phyloP scores from a whole-genome alignment of 2,888 invertebrate species.

The Monoplex corrugatus region DNA sequence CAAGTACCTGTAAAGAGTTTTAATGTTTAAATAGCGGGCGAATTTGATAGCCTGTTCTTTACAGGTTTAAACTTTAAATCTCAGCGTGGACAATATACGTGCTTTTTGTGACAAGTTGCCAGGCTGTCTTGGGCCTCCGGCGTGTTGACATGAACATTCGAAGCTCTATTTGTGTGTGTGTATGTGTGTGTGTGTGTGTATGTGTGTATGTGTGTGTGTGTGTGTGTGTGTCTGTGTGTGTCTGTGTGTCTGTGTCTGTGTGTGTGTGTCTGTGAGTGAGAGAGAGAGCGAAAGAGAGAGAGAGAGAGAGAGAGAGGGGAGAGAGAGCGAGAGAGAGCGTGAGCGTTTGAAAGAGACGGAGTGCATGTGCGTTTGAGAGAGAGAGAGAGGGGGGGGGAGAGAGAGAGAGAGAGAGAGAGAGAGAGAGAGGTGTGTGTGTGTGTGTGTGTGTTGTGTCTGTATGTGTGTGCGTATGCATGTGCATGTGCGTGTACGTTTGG shows the following conservation, averaged over 20 bases:
- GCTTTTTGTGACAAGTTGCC: too few relatives aligned
- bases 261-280: slow-evolving; percentile 8
- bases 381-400: background rate
- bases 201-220: background rate
- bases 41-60: too few relatives aligned
- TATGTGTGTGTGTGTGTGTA: background rate
- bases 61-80: too few relatives aligned
- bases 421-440: background rate
- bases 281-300: background rate
- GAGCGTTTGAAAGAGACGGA: background rate
- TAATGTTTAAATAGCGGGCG: too few relatives aligned
- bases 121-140: too few relatives aligned
- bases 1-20: too few relatives aligned
- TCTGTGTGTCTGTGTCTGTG: background rate
- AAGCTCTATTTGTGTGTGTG: background rate
- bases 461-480: background rate
- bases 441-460: background rate
- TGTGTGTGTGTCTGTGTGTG: background rate
- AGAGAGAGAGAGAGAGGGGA: background rate
- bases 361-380: background rate
- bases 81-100: too few relatives aligned
- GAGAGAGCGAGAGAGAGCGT: background rate
- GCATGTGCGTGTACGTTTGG: background rate
- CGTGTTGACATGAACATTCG: too few relatives aligned
- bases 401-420: too few relatives aligned